Evolutionary conservation across 1,140 invertebrate genomes (phyloP), one percentile per base, ranked within the genome.

Genomic region (Caenorhabditis latens): DNA sequence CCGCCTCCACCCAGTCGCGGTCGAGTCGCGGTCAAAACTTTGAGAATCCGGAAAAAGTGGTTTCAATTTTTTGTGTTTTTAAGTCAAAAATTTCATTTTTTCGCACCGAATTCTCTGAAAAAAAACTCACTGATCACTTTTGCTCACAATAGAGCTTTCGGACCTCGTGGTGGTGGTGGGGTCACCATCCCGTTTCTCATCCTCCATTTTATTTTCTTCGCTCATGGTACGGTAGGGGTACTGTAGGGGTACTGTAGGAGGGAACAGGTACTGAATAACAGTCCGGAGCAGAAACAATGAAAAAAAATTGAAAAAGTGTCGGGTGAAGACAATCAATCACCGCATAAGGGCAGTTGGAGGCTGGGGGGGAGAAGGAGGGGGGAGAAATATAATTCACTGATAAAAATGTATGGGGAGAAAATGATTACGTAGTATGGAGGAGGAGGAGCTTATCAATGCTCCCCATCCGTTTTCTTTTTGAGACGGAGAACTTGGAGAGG

Each of bases 301-400:
- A 2, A 32, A 32, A 32, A 32, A 32, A 32, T 32, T 32, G 32
- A 40, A 11, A 65, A 65, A 40, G 57, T 16, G 57, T 3, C n/a
- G 5, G 19, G 19, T 24, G n/a, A 19, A 19, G 8, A 71, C 13
- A 71, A 19, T 67, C 61, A 63, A 63, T 40, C 61, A 63, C 61
- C 21, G 8, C 24, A 24, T 63, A 11, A 40, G 24, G 21, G n/a
- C 57, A 16, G 16, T 32, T 32, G 32, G 32, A 32, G 32, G 32
- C 14, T 50, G 50, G 50, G 14, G 50, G 9, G 11, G 9, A 53
- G n/a, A 53, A 40, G 40, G n/a, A 4, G 19, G 42, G 42, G 42
- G 46, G 21, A 71, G 40, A 46, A 71, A 71, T 43, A 71, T 43
- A 71, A 71, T 65, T 65, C 61, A 65, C 61, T 65, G 61, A 65